phyloP scores from a whole-genome alignment of 2,888 invertebrate genomes.

The Sussaba pulchella region DNA sequence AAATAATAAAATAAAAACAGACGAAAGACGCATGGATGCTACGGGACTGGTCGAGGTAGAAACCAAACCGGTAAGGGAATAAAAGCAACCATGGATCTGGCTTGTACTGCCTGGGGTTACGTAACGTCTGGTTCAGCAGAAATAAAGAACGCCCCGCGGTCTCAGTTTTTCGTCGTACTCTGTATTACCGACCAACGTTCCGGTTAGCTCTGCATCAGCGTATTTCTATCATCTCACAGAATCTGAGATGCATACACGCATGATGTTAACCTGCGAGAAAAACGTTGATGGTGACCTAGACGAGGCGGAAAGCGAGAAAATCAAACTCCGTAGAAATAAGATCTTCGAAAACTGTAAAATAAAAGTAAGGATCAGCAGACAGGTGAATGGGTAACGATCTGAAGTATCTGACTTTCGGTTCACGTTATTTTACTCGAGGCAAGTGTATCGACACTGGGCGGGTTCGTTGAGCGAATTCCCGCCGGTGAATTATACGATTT shows the following conservation, averaged over 20 bases:
- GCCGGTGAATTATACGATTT: conserved; percentile 8
- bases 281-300: not conserved
- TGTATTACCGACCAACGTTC: not conserved
- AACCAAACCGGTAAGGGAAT: conserved; percentile 8
- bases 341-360: not conserved
- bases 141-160: conserved; percentile 28
- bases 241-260: not conserved
- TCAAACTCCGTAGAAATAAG: conserved; percentile 27
- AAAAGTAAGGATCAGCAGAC: conserved; percentile 39
- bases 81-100: conserved; percentile 8
- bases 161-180: conserved; percentile 6
- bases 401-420: conserved; percentile 26
- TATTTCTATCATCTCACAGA: not conserved
- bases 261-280: not conserved
- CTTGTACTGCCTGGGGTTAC: conserved; percentile 12
- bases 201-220: not conserved
- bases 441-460: conserved; percentile 70
- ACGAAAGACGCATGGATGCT: not conserved
- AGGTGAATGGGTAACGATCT: conserved; percentile 61
- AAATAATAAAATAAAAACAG: conserved; percentile 11
- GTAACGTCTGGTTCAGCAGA: conserved; percentile 43
- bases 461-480: conserved; percentile 43
- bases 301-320: conserved; percentile 23
- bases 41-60: not conserved
- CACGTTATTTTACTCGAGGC: conserved; percentile 69